Base-by-base conservation (phyloP, 2,888 invertebrate species). In the Drosophila pegasa region DNA sequence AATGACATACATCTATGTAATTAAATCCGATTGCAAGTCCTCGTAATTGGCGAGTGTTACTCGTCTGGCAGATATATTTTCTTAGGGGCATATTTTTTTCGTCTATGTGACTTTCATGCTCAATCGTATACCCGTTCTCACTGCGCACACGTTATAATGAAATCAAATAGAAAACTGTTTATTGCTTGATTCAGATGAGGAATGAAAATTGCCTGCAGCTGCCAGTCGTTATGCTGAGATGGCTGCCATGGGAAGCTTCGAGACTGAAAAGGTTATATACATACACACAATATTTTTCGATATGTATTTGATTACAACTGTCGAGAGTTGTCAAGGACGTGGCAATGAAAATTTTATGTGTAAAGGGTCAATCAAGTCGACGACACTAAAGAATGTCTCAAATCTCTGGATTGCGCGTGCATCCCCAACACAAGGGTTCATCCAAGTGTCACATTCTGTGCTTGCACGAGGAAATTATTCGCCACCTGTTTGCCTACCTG, bases 181-280 rank as follows among this genome's bases (percentile, higher is more conserved):
- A 40, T 47, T 69, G 47, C 38, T 58, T 67, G 58, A 67, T 69
- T 74, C 67, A 59, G 37, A 51, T 47, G 60, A 51, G 81, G 87
- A 84, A 87, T 82, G 81, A 73, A 88, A 83, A 83, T 80, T 88
- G 71, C 57, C 33, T 33, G 58, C 87, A 87, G 80, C 84, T 87
- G 87, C 60, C 59, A 67, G 40, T 16, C 38, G 61, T 18, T 56
- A 38, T 62, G 40, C 57, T 50, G 20, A 54, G 38, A 40, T 70
- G 79, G 47, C 50, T 51, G 16, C 29, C 43, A 20, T 72, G 76
- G 77, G 77, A 78, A 78, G 83, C 80, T 20, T 35, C 40, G 16
- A 45, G 38, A 56, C 18, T n/a, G 18, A 20, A 25, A 38, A 48
- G 14, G 14, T 54, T 54, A 12, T 20, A 37, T 33, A 25, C 16